A percentile compares a stretch with the other conserved stretches of the same genome.
Evolutionary conservation across 2,113 vertebrate genomes (phyloP).

Genomic region (Scophthalmus maximus): DNA sequence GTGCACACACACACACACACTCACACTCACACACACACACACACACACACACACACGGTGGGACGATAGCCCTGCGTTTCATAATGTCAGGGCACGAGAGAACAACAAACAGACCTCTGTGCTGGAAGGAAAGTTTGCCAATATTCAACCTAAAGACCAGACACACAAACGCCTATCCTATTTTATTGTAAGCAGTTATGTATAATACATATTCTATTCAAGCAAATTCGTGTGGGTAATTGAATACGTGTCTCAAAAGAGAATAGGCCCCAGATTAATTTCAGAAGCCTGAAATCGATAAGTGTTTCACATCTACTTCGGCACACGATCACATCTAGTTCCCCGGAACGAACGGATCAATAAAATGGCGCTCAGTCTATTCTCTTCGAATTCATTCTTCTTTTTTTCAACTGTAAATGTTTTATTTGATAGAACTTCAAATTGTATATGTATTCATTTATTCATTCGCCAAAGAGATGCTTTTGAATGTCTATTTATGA

Average conservation of each 20-base stretch:
- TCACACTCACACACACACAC: conserved; percentile 54
- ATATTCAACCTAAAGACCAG: conserved; percentile 11
- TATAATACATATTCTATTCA: conserved; percentile 29
- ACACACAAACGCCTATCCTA: neutral
- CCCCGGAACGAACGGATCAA: conserved; percentile 67
- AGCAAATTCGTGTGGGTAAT: conserved; percentile 45
- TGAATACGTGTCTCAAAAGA: conserved; percentile 70
- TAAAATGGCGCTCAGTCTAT: conserved; percentile 39
- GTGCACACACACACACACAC: conserved; percentile 59
- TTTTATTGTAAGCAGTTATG: neutral
- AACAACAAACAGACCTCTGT: conserved; percentile 64
- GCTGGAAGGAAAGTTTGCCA: conserved; percentile 18
- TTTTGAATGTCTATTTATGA: neutral
- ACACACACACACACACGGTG: conserved; percentile 48
- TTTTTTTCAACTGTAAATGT: conserved; percentile 11
- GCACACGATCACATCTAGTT: conserved; percentile 65
- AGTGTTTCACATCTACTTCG: conserved; percentile 72
- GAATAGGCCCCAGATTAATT: conserved; percentile 70
- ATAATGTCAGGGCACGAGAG: conserved; percentile 35
- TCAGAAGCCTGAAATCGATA: conserved; percentile 76
- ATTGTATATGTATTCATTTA: neutral
- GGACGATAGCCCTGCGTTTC: conserved; percentile 46
- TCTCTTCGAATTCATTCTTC: conserved; percentile 41
- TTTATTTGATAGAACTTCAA: neutral
- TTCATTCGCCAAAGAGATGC: no score